These are phyloP conservation scores for Tetramorium simillimum DNA, from an alignment of 1,140 invertebrate species.

Conservation along the genomic window DNA sequence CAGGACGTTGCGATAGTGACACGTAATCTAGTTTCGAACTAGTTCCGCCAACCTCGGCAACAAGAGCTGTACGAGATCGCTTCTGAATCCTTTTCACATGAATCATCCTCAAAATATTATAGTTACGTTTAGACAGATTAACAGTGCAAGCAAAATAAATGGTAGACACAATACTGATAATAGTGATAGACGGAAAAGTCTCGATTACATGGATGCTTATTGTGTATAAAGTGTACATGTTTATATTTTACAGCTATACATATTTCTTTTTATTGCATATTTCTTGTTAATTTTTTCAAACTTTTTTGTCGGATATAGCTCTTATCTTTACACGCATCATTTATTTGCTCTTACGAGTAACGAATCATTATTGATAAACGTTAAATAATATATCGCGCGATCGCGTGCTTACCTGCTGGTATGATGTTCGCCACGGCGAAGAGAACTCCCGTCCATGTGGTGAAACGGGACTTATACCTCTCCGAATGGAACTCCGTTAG, in stretches of 20 bases:
- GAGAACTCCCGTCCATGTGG: constrained; percentile 77
- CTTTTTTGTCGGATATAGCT: neutral
- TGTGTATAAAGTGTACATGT: neutral
- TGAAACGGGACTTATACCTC: constrained; percentile 75
- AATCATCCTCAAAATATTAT: neutral
- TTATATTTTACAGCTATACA: neutral
- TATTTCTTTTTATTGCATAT: neutral
- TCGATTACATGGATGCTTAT: neutral
- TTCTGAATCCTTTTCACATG: constrained; percentile 27
- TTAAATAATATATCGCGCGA: constrained; percentile 20
- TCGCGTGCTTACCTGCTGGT: constrained; percentile 78
- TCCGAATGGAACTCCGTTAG: constrained; percentile 82
- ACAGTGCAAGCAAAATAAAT: neutral
- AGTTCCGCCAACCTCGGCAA: constrained; percentile 33
- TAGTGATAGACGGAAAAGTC: neutral
- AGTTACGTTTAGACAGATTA: neutral
- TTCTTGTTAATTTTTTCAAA: neutral
- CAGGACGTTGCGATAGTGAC: constrained; percentile 42
- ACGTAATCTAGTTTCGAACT: constrained; percentile 54
- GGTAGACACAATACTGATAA: neutral
- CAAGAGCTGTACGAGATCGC: neutral
- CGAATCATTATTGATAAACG: constrained; percentile 34
- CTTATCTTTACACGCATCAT: constrained; percentile 10
- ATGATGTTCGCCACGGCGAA: constrained; percentile 78
- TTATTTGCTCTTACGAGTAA: constrained; percentile 18